A percentile compares a stretch with the other conserved stretches of the same genome.
Conservation (phyloP, 2,888 invertebrate species). For the Chalcis sispes region DNA sequence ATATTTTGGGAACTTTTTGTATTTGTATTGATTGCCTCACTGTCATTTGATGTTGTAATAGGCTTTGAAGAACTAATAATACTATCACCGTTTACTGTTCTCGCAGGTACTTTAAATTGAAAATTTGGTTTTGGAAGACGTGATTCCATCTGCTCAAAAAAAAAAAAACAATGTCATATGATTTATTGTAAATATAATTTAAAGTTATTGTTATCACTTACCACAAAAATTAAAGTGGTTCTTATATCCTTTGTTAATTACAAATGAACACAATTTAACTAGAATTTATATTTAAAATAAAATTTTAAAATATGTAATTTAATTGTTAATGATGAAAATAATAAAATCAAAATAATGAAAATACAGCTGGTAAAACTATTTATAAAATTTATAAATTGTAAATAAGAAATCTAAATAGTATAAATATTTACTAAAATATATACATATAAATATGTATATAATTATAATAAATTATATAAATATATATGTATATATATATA, state of each 20-base stretch:
- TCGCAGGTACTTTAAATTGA: conserved; percentile 57
- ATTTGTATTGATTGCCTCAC: conserved; percentile 3
- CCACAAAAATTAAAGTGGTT: background rate
- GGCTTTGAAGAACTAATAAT: conserved; percentile 31
- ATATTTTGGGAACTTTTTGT: conserved; percentile 4
- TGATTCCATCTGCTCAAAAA: conserved; percentile 76
- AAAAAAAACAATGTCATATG: background rate
- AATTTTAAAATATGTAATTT: too few species aligned
- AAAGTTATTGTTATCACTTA: conserved; percentile 14
- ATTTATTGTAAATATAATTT: background rate
- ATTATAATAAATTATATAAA: too few species aligned
- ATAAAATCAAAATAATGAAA: too few species aligned
- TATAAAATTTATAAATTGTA: too few species aligned
- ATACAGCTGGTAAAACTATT: too few species aligned
- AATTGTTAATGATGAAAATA: too few species aligned
- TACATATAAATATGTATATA: too few species aligned
- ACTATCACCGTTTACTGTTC: conserved; percentile 34
- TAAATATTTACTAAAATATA: too few species aligned
- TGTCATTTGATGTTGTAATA: conserved; percentile 8
- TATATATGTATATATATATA: too few species aligned
- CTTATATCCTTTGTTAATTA: background rate
- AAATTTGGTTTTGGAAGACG: conserved; percentile 75
- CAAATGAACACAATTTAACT: too few species aligned
- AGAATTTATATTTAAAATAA: too few species aligned
- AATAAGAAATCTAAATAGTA: too few species aligned